These are phyloP conservation scores for Chrysina gloriosa DNA, from an alignment of 2,888 invertebrate genomes.

Conservation along the genomic window DNA sequence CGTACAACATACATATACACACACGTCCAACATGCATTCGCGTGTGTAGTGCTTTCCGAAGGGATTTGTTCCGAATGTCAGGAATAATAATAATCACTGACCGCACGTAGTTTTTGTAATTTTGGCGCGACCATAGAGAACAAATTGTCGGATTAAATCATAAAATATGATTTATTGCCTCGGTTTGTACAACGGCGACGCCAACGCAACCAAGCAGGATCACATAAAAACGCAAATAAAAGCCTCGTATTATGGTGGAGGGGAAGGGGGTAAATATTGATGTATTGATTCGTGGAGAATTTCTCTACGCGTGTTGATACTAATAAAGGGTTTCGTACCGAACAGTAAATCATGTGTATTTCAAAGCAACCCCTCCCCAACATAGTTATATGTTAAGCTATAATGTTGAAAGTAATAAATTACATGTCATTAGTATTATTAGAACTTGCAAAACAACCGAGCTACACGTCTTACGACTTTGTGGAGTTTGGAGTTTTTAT, in stretches of 20 bases:
- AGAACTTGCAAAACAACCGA: too few relatives aligned
- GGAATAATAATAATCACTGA: slow-evolving; percentile 28
- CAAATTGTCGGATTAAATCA: slow-evolving; percentile 23
- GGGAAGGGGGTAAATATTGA: slow-evolving; percentile 2
- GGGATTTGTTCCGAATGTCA: slow-evolving; percentile 17
- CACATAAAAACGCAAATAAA: background rate
- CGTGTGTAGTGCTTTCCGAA: background rate
- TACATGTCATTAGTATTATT: background rate
- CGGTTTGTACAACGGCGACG: slow-evolving; percentile 1
- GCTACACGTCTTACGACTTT: too few relatives aligned
- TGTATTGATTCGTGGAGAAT: background rate
- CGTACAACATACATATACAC: background rate
- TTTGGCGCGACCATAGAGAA: slow-evolving; percentile 2
- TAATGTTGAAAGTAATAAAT: background rate
- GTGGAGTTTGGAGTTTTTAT: too few relatives aligned
- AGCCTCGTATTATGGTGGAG: background rate
- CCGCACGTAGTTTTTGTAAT: slow-evolving; percentile 29
- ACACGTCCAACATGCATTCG: background rate
- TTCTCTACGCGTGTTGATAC: background rate
- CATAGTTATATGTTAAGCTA: background rate
- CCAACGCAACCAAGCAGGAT: background rate
- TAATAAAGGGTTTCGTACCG: background rate
- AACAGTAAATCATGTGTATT: background rate
- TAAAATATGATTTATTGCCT: slow-evolving; percentile 26
- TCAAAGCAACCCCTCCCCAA: background rate